Percentiles rank a stretch among this genome's conserved stretches.
These are phyloP conservation scores for Aricia artaxerxes DNA, from an alignment of 2,888 invertebrate genomes.

Conservation along the genomic window DNA sequence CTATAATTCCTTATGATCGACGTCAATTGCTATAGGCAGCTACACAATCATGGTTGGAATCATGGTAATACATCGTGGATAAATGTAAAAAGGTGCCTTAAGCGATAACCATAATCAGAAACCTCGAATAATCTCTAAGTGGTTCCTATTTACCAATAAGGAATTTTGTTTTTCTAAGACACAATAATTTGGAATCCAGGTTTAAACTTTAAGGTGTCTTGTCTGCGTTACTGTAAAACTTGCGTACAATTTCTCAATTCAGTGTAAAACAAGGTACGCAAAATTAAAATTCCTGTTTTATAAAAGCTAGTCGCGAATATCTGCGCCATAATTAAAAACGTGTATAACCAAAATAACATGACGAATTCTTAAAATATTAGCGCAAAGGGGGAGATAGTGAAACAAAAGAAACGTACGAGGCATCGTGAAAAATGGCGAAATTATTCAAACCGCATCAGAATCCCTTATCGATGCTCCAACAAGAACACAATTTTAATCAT, in stretches of 20 bases:
- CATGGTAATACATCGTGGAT: no score
- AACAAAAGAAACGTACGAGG: constrained; percentile 16
- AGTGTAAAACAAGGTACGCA: background rate
- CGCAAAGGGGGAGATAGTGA: constrained; percentile 3
- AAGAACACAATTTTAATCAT: constrained; percentile 22
- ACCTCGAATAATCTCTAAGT: no score
- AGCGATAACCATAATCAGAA: no score
- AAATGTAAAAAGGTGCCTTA: no score
- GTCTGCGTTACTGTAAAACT: background rate
- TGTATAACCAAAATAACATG: constrained; percentile 11
- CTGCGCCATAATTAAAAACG: background rate
- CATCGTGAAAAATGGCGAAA: constrained; percentile 13
- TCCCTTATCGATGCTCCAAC: constrained; percentile 23
- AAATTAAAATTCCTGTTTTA: background rate
- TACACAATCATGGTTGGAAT: no score
- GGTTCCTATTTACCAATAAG: no score
- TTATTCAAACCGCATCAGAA: constrained; percentile 26
- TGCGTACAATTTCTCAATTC: background rate
- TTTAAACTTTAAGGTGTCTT: no score
- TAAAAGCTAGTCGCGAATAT: background rate
- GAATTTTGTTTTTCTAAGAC: no score
- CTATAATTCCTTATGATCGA: no score
- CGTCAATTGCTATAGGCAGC: no score
- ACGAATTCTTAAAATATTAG: constrained; percentile 5
- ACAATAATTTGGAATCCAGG: no score